Evolutionary conservation across 2,888 invertebrate species (phyloP).

Genomic region (Anodontia alba): DNA sequence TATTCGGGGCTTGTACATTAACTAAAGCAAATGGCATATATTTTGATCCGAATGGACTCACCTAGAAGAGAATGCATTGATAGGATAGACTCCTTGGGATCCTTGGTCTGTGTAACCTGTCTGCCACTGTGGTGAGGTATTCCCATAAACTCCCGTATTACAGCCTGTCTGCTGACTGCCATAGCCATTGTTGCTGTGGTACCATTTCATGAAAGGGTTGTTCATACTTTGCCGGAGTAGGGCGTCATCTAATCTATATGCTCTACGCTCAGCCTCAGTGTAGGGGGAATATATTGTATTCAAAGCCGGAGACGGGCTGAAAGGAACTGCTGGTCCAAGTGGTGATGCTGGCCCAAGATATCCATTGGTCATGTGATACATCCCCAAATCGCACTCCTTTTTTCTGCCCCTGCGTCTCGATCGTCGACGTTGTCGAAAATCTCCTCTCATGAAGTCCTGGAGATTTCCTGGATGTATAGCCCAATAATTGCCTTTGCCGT

Average conservation of each 20-base stretch:
- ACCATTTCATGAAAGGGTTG: constrained; percentile 81
- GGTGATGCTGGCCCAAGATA: constrained; percentile 66
- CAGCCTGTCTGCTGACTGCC: constrained; percentile 67
- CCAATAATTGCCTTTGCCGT: constrained; percentile 83
- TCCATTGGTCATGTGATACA: constrained; percentile 76
- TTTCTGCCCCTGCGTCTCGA: constrained; percentile 77
- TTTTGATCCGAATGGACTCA: too few species aligned
- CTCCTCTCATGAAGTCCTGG: constrained; percentile 82
- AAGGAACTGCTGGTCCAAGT: constrained; percentile 65
- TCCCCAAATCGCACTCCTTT: constrained; percentile 78
- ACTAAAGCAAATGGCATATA: too few species aligned
- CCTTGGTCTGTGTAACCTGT: constrained; percentile 72
- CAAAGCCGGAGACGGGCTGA: constrained; percentile 66
- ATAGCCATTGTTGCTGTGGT: constrained; percentile 71
- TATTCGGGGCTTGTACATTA: too few species aligned
- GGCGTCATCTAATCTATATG: constrained; percentile 80
- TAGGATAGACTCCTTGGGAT: constrained; percentile 69
- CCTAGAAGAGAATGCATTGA: constrained; percentile 66
- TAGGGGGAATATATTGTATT: constrained; percentile 79
- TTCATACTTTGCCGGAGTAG: constrained; percentile 79
- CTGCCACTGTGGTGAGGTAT: constrained; percentile 75
- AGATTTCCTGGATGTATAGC: constrained; percentile 82
- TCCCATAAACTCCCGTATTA: constrained; percentile 65
- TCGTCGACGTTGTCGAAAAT: constrained; percentile 80
- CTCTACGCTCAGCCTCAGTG: constrained; percentile 79